A percentile compares a stretch with the other conserved stretches of the same genome.
phyloP scores from a whole-genome alignment of 2,888 invertebrate species.

The Drosophila hamatofila region DNA sequence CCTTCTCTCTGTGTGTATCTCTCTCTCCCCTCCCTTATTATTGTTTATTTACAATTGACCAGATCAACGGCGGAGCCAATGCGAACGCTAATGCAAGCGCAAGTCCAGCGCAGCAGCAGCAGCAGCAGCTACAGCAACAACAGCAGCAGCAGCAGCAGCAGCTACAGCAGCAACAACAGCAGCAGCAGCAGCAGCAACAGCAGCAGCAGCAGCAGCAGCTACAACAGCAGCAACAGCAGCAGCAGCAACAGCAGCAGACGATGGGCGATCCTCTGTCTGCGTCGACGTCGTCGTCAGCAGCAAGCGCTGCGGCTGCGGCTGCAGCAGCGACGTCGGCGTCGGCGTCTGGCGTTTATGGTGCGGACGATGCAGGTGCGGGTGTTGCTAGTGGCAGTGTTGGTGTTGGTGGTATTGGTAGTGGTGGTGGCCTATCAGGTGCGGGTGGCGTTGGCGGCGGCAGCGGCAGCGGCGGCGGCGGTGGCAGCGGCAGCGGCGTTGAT shows the following conservation, averaged over 20 bases:
- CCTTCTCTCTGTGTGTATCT: constrained; percentile 62
- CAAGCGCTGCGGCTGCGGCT: constrained; percentile 34
- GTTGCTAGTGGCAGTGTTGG: constrained; percentile 59
- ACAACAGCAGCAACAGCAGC: constrained; percentile 23
- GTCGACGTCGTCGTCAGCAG: constrained; percentile 49
- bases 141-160: constrained; percentile 40
- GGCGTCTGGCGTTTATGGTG: constrained; percentile 67
- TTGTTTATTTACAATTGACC: constrained; percentile 81
- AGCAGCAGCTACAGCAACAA: constrained; percentile 43
- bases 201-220: constrained; percentile 34
- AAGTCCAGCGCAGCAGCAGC: constrained; percentile 46
- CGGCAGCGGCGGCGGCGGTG: constrained; percentile 31
- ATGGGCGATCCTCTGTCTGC: constrained; percentile 45
- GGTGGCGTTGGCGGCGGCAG: constrained; percentile 44
- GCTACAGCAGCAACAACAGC: constrained; percentile 19
- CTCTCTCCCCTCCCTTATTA: constrained; percentile 76
- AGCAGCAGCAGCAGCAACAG: constrained; percentile 21
- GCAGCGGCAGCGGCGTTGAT: constrained; percentile 48
- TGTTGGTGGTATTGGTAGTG: constrained; percentile 59
- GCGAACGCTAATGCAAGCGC: constrained; percentile 46
- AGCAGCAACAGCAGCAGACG: constrained; percentile 39
- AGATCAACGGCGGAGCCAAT: constrained; percentile 79
- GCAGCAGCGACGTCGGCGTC: constrained; percentile 33
- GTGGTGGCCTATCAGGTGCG: constrained; percentile 41
- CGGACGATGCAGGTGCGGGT: constrained; percentile 78